Evolutionary conservation across 2,797 vertebrate species (phyloP).

Genomic region (Gallinago stenura): DNA sequence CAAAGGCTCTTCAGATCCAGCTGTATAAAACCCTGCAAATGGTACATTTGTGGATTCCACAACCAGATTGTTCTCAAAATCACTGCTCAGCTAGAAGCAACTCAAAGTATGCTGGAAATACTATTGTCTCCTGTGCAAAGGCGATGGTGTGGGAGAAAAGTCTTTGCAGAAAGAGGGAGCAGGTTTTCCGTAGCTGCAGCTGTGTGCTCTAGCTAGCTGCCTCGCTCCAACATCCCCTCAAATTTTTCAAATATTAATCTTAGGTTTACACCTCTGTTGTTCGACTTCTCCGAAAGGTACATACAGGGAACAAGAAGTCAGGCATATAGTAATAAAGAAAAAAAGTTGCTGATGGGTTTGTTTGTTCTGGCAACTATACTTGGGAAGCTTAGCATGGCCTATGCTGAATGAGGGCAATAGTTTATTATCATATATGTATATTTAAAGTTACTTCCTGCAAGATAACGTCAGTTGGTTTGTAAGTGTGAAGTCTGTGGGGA

Average conservation of each 20-base stretch:
- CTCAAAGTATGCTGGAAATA: neutral
- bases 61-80: neutral
- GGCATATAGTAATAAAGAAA: neutral
- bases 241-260: neutral
- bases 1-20: neutral
- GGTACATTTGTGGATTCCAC: fast-evolving
- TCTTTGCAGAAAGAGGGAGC: neutral
- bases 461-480: neutral
- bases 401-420: neutral
- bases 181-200: neutral
- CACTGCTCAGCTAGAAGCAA: neutral
- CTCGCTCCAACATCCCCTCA: neutral
- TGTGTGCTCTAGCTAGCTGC: neutral
- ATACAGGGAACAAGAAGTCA: neutral
- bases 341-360: neutral
- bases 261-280: neutral
- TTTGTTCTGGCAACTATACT: neutral
- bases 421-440: neutral
- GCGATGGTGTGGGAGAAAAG: neutral
- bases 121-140: neutral
- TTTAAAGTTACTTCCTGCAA: neutral
- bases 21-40: neutral
- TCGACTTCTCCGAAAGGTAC: neutral
- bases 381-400: neutral
- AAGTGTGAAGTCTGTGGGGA: neutral